Evolutionary conservation across 1,140 invertebrate species (phyloP), one percentile per base, ranked within the genome.

Genomic region (Ips nitidus): DNA sequence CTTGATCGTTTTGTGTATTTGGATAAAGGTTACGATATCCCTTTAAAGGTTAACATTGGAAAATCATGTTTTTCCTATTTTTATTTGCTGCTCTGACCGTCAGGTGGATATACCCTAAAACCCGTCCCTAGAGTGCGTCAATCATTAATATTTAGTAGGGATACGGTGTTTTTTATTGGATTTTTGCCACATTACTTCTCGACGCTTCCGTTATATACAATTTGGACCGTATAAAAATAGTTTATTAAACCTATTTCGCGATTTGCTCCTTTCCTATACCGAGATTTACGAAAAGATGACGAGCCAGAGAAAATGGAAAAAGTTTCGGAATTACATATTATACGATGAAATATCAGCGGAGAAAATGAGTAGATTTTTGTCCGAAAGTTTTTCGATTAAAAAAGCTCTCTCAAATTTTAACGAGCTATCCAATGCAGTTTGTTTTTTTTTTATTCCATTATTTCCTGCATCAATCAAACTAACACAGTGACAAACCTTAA

Each of bases 241-340:
- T 55, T 36, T 62, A 59, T 42, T 59, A 62, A 62, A 62, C 42
- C n/a, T 65, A 36, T 41, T 55, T 55, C 39, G 50, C 36, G 3
- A 65, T 65, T 55, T 65, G 62, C 41, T 43, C 42, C 8, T 41
- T 53, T 55, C 8, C 39, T 55, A 55, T 65, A 8, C 45, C 2
- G 45, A 47, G 60, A 52, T 65, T 55, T 55, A 5, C n/a, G 40
- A 65, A 42, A 41, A 65, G 42, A 41, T 42, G 40, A 53, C 41
- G 52, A 55, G 62, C 41, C n/a, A 53, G n/a, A 42, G 62, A 65
- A 65, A 65, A 65, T 65, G 50, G 62, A 53, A 65, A 63, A 65
- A 65, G 37, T 65, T 65, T 65, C 39, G n/a, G 42, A 47, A 39
- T 62, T 62, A 22, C 22, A 22, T 22, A 62, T 62, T 62, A 62